Base-by-base conservation (phyloP, 2,797 vertebrate species). In the Coendou prehensilis region DNA sequence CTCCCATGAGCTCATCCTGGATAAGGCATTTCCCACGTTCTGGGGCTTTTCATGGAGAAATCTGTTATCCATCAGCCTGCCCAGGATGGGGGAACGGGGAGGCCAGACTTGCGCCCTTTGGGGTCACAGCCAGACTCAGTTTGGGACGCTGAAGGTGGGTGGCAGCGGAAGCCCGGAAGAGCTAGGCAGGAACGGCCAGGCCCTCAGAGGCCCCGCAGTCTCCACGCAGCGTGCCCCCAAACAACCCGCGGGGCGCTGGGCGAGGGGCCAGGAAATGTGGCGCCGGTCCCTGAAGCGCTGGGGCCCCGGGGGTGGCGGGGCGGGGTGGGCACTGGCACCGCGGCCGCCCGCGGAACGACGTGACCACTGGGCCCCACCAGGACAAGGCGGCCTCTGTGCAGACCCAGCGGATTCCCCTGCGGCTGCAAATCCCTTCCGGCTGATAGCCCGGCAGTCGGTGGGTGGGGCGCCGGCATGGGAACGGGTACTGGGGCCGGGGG, bases 371-470 rank as follows among this genome's bases (percentile, higher is more conserved):
- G 71, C 87, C 75, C 93, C 89, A 59, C 37, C 0, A 8, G 96
- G 93, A 97, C 97, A 97, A 97, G 92, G 95, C 33, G 1, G 95
- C 93, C 87, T 96, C 95, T 97, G 96, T 98, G 93, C 73, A 0
- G 8, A 87, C 93, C 23, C 91, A 81, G 94, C 95, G 45, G 94
- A 97, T 94, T 63, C 80, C 57, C 67, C 71, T 79, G 1, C 3
- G 88, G 54, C 71, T n/a, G 83, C 93, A 96, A 97, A 97, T 97
- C 96, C 94, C 89, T 97, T 96, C 96, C 45, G 22, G 95, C 96
- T 97, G 96, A 94, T 59, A 37, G 80, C 63, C 22, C 10, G 18
- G 6, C 1, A 1, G 18, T 59, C n/a, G 26, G 45, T 22, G 17
- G n/a, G 79, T 52, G 0, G 73, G 64, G 26, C 73, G 73, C 45